phyloP scores from a whole-genome alignment of 2,797 vertebrate genomes.

The Sebastes variabilis region DNA sequence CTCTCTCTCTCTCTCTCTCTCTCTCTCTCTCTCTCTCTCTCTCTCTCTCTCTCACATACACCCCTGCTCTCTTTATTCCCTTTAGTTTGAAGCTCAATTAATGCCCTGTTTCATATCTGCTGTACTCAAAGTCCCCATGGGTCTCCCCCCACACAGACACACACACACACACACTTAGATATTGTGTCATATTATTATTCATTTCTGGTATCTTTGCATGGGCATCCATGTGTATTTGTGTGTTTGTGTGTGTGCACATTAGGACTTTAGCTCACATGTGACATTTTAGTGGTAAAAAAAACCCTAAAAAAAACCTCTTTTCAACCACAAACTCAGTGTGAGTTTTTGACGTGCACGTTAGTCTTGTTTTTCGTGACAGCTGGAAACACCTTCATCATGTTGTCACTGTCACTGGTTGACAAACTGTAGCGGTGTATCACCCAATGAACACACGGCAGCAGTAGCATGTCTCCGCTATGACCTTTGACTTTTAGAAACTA shows the following conservation, averaged over 20 bases:
- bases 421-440: neutral
- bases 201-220: conserved; percentile 2
- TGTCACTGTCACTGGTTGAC: conserved; percentile 10
- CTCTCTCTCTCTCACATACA: neutral
- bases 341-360: conserved; percentile 3
- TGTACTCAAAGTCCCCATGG: conserved; percentile 37
- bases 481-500: neutral
- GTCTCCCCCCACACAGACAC: neutral
- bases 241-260: neutral
- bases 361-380: conserved; percentile 32
- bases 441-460: neutral
- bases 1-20: neutral
- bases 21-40: neutral
- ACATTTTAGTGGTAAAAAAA: neutral
- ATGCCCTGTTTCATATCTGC: conserved; percentile 55
- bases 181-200: conserved; percentile 36
- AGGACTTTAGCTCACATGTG: neutral
- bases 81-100: conserved; percentile 63
- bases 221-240: neutral
- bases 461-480: neutral
- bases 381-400: conserved; percentile 16
- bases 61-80: conserved; percentile 29
- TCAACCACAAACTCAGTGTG: neutral
- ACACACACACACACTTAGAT: conserved; percentile 2
- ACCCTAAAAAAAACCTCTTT: fast-evolving